Base-by-base conservation (phyloP, 2,888 invertebrate species). In the Rhamnusium bicolor region DNA sequence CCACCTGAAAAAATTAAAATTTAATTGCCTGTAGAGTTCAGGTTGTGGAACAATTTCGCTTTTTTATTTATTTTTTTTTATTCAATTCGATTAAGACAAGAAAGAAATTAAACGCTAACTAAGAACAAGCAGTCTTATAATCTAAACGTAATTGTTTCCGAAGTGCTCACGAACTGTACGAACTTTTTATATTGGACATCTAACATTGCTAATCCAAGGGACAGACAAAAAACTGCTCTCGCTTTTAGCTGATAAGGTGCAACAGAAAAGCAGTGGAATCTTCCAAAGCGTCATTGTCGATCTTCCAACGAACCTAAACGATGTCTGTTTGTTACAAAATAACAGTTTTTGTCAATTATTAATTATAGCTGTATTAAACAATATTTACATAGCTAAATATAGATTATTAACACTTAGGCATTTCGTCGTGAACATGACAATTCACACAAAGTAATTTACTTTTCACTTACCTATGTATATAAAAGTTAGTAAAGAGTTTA, bases 301-400 rank as follows among this genome's bases (percentile, higher is more conserved):
- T 29, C 63, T 49, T 18, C 49, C 12, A 8, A 51, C 63, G 63
- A 63, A 63, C 29, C n/a, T 18, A 18, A 63, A 51, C 63, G 63
- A 63, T 29, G 51, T 63, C 49, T 63, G 63, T 63, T 63, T 63
- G 63, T 63, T 49, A 63, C 49, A 63, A 27, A 24, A 51, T 29
- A 27, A 51, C 58, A 63, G 63, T 63, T 63, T 62, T 63, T 63
- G 24, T 63, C 63, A 29, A 51, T 49, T 51, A 51, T 16, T 47
- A 63, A 51, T 63, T 51, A 63, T 51, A 27, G 61, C 51, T 24
- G 24, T 49, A 63, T 49, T 49, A 49, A 63, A 51, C 21, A 27
- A 63, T 63, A 63, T 51, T 63, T 51, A 29, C 49, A 51, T 47
- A 51, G 27, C 63, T 63, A 63, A 24, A 49, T 63, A 51, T 63